phyloP scores from a whole-genome alignment of 2,113 vertebrate species.

The Labrus mixtus region DNA sequence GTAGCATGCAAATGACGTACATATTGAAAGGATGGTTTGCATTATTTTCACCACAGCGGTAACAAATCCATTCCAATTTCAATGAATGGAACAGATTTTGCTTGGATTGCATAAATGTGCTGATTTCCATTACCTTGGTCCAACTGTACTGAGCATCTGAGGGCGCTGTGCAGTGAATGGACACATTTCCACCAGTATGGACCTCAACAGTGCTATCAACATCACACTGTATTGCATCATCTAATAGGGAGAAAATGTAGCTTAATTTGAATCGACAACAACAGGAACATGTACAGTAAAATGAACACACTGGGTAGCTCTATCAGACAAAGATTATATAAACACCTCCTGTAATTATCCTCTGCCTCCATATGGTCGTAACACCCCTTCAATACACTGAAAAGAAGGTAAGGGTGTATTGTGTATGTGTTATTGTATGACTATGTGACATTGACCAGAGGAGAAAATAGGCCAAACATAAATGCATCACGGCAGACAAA shows the following conservation, averaged over 20 bases:
- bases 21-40: not conserved
- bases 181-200: slow-evolving; percentile 57
- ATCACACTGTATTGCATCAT: slow-evolving; percentile 63
- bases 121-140: slow-evolving; percentile 70
- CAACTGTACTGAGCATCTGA: slow-evolving; percentile 57
- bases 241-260: slow-evolving; percentile 39
- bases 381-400: not conserved
- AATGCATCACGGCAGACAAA: not conserved
- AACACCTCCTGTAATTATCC: not conserved
- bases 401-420: accelerated
- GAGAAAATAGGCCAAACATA: not conserved
- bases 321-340: not conserved
- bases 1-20: not conserved
- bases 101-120: not conserved
- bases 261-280: slow-evolving; percentile 3
- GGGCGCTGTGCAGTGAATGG: slow-evolving; percentile 47
- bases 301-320: not conserved
- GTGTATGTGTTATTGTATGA: not conserved
- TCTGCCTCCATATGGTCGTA: not conserved
- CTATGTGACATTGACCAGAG: not conserved
- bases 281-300: not conserved
- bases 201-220: slow-evolving; percentile 27
- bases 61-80: slow-evolving; percentile 2
- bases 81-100: slow-evolving; percentile 1
- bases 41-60: not conserved